Evolutionary conservation across 1,140 invertebrate genomes (phyloP), one percentile per base, ranked within the genome.

Genomic region (Psix sp.): DNA sequence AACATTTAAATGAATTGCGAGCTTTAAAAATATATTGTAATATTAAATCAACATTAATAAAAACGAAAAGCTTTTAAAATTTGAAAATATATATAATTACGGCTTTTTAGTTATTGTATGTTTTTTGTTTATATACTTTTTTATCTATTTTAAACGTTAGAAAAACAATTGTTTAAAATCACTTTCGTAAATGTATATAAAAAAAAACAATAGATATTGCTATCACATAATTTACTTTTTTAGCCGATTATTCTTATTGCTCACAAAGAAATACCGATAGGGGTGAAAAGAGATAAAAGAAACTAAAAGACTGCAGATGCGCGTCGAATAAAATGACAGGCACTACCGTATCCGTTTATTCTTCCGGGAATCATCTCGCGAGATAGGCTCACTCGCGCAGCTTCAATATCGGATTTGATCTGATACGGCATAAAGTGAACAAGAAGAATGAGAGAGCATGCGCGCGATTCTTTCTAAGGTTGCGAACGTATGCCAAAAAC

Each of bases 401-500:
- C 54, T 57, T 33, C 74, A 56, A 71, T 67, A 62, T 60, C 62
- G 31, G 52, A 33, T 68, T 66, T 73, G 43, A 65, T 67, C 62
- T 20, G 51, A 72, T 74, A 66, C 65, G 31, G 36, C 68, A 62
- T 51, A 57, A 62, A 57, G 15, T 56, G 35, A 38, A 54, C 51
- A 63, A 65, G 42, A 35, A 40, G 57, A 59, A 60, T 56, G 42
- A 54, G 57, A 70, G 62, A 74, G 31, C 40, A 68, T 54, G 59
- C 57, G 68, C 76, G 59, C 57, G 68, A 77, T 67, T 74, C 78
- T 75, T 71, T 80, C 73, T 78, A 80, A 78, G 79, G 75, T 78
- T 54, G 72, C 54, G 59, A 67, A 75, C 67, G 71, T 70, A 75
- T 76, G 74, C 75, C 74, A 81, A 76, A 80, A 81, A 82, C 79